A percentile compares a stretch with the other conserved stretches of the same genome.
phyloP scores from a whole-genome alignment of 2,888 invertebrate species.

The Morpho achilles region DNA sequence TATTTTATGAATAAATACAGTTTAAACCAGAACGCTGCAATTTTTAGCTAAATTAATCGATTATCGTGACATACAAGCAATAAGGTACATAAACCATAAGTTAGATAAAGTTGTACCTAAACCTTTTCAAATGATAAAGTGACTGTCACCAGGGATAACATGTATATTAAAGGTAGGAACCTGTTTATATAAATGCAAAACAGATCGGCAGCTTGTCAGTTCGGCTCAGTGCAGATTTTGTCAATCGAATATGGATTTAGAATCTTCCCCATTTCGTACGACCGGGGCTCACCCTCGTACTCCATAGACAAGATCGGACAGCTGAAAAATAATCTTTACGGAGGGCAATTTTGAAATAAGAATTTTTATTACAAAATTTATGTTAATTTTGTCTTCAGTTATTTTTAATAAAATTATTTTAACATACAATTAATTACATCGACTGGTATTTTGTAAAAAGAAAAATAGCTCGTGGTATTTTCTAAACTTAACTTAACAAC shows the following conservation, averaged over 20 bases:
- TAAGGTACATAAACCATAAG: constrained; percentile 5
- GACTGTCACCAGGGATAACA: constrained; percentile 43
- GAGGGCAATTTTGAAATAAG: constrained; percentile 36
- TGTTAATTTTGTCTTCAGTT: constrained; percentile 21
- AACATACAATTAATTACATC: background rate
- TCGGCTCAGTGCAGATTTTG: constrained; percentile 71
- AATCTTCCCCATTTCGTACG: constrained; percentile 63
- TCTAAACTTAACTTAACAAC: too few species aligned
- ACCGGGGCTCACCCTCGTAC: constrained; percentile 56
- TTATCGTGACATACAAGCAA: too few species aligned
- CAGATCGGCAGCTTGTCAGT: constrained; percentile 77
- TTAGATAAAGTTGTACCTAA: constrained; percentile 6
- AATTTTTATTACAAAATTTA: constrained; percentile 27
- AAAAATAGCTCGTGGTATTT: background rate
- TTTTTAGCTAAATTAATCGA: too few species aligned
- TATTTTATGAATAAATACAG: too few species aligned
- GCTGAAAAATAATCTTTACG: constrained; percentile 68
- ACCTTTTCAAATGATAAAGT: constrained; percentile 11
- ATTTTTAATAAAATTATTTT: constrained; percentile 12
- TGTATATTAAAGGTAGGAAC: constrained; percentile 66
- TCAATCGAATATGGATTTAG: constrained; percentile 78
- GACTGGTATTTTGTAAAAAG: background rate
- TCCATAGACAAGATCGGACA: constrained; percentile 67
- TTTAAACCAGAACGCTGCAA: too few species aligned
- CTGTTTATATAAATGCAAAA: constrained; percentile 80